Evolutionary conservation across 2,888 invertebrate genomes (phyloP), one percentile per base, ranked within the genome.

Genomic region (Theretra japonica): DNA sequence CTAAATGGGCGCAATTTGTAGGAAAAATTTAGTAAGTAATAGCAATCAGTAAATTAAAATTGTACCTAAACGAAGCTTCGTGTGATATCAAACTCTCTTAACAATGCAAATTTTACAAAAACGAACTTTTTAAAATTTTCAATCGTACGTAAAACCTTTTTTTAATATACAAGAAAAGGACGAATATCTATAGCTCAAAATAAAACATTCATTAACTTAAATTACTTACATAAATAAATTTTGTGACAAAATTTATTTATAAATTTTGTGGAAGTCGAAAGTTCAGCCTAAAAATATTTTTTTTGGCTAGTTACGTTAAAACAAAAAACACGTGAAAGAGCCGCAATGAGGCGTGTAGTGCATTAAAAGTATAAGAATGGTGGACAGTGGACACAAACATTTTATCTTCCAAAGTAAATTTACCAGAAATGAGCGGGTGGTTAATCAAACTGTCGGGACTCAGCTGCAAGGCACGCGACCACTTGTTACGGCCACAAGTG

Each of bases 401-500:
- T 41, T 30, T 59, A 73, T 76, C 74, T 70, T 73, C 72, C 65
- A 74, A 73, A 59, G 76, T 79, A 68, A 78, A 75, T 77, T 73
- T 75, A 80, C 78, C 78, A 80, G 74, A 75, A 77, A 74, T 76
- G 73, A 77, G 77, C 75, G 72, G 79, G 77, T 76, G 76, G 79
- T 79, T 82, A 77, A 82, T 78, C 75, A 77, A 73, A 75, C 74
- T 58, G 68, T 68, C 75, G 74, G 65, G 68, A 73, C 25, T 60
- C 68, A 69, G 58, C 72, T 73, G 77, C 59, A 71, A 70, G 75
- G 76, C 89, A 88, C 87, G 87, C 89, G 83, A 88, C 89, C 89
- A 89, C 89, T 88, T 89, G 88, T 88, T 88, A 87, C 82, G 56
- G 75, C 73, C 70, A 69, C 57, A 50, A 70, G 58, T 71, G 56